A percentile compares a stretch with the other conserved stretches of the same genome.
phyloP scores from a whole-genome alignment of 2,797 vertebrate species.

The Xiphophorus birchmanni region DNA sequence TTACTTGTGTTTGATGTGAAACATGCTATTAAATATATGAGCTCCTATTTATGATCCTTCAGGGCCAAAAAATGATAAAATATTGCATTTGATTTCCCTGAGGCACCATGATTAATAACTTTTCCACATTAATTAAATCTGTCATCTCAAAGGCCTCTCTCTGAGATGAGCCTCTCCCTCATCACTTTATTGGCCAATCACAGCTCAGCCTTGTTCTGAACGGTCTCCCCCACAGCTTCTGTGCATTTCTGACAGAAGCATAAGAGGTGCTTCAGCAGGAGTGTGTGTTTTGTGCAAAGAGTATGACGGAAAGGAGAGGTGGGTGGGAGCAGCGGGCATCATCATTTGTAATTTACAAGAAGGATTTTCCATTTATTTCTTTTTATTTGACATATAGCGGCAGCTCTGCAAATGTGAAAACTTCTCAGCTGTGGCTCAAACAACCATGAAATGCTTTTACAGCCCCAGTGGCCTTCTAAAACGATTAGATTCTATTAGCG shows the following conservation, averaged over 20 bases:
- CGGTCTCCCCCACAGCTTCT: constrained; percentile 17
- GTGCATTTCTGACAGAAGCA: constrained; percentile 40
- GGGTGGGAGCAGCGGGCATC: neutral
- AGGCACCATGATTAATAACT: constrained; percentile 78
- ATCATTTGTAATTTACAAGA: constrained; percentile 50
- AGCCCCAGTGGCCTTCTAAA: constrained; percentile 38
- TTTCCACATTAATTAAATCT: constrained; percentile 80
- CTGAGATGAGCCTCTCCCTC: constrained; percentile 37
- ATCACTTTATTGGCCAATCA: constrained; percentile 44
- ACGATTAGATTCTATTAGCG: constrained; percentile 51
- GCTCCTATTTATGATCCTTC: constrained; percentile 56
- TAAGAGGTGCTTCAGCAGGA: constrained; percentile 16
- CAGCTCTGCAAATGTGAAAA: constrained; percentile 46
- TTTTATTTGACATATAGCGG: constrained; percentile 40
- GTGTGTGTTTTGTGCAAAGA: constrained; percentile 20
- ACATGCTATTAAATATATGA: constrained; percentile 54
- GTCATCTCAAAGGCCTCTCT: constrained; percentile 66
- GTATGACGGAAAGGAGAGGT: neutral
- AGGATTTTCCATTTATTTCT: constrained; percentile 39
- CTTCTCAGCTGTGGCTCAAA: constrained; percentile 44
- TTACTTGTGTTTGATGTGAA: constrained; percentile 54
- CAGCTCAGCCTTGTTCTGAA: neutral
- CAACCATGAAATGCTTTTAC: constrained; percentile 52
- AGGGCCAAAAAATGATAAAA: constrained; percentile 49
- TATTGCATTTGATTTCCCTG: constrained; percentile 73